Conservation (phyloP, 2,797 vertebrate species). For the Tadarida brasiliensis region DNA sequence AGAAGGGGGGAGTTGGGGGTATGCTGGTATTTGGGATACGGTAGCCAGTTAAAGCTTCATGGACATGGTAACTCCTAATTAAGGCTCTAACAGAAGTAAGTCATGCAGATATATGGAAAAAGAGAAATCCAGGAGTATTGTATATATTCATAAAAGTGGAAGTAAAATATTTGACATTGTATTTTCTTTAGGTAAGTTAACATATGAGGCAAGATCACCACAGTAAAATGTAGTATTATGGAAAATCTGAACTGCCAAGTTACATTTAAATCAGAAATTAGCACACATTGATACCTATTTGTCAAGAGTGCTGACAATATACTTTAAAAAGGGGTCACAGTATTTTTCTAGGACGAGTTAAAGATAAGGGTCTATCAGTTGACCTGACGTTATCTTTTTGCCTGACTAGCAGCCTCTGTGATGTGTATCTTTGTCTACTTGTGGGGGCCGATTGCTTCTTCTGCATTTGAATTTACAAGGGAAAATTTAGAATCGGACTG, state of each 20-base stretch:
- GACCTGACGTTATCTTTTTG: slow-evolving; percentile 35
- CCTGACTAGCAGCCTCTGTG: slow-evolving; percentile 6
- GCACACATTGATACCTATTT: background rate
- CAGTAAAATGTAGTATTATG: background rate
- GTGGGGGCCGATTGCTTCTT: slow-evolving; percentile 23
- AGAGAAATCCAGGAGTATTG: background rate
- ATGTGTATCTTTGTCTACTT: background rate
- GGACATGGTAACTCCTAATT: background rate
- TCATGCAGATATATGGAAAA: background rate
- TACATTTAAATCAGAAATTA: slow-evolving; percentile 51
- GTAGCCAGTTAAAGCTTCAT: background rate
- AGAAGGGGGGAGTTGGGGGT: background rate
- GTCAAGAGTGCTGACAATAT: background rate
- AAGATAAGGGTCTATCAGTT: background rate
- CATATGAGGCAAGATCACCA: background rate
- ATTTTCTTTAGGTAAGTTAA: slow-evolving; percentile 13
- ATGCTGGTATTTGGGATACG: background rate
- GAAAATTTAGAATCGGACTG: slow-evolving; percentile 58
- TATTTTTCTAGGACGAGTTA: background rate
- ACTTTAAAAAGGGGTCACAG: background rate
- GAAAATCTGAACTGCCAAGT: background rate
- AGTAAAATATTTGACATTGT: slow-evolving; percentile 21
- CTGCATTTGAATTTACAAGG: slow-evolving; percentile 54
- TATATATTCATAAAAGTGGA: background rate
- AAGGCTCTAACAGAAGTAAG: background rate